Percentiles rank a stretch among this genome's conserved stretches.
phyloP scores from a whole-genome alignment of 1,140 invertebrate species.

The Parapsyche elsis region DNA sequence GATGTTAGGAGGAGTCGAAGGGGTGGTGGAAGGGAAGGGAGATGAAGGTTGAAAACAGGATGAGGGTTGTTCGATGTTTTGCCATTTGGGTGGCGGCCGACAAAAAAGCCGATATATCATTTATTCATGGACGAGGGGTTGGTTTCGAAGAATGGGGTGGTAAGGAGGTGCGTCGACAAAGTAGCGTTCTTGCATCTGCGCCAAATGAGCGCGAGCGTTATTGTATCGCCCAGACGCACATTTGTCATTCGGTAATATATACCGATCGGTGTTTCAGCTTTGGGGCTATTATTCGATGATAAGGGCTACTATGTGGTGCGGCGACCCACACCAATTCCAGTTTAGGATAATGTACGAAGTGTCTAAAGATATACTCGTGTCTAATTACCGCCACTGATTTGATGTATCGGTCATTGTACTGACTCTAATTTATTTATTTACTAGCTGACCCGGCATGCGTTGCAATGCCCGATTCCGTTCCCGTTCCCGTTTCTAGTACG shows the following conservation, averaged over 20 bases:
- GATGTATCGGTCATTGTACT: no score
- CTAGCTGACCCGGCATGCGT: no score
- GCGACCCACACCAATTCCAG: no score
- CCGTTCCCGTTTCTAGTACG: no score
- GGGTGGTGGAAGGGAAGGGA: neutral
- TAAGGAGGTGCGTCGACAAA: neutral
- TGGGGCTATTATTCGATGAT: no score
- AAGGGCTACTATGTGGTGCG: no score
- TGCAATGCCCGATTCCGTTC: no score
- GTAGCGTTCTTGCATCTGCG: constrained; percentile 15
- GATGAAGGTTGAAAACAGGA: neutral
- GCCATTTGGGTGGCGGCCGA: neutral
- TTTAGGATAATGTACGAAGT: no score
- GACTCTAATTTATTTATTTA: no score
- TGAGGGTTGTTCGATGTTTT: constrained; percentile 12
- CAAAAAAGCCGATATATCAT: constrained; percentile 38
- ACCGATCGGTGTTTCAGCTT: no score
- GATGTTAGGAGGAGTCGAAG: neutral
- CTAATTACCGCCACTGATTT: neutral
- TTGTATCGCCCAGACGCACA: neutral
- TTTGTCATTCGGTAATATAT: no score
- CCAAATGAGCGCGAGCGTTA: neutral
- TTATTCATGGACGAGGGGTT: constrained; percentile 22
- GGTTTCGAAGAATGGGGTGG: neutral
- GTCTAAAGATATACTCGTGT: no score